Base-by-base conservation (phyloP, 2,888 invertebrate species). In the Watsonalla binaria region DNA sequence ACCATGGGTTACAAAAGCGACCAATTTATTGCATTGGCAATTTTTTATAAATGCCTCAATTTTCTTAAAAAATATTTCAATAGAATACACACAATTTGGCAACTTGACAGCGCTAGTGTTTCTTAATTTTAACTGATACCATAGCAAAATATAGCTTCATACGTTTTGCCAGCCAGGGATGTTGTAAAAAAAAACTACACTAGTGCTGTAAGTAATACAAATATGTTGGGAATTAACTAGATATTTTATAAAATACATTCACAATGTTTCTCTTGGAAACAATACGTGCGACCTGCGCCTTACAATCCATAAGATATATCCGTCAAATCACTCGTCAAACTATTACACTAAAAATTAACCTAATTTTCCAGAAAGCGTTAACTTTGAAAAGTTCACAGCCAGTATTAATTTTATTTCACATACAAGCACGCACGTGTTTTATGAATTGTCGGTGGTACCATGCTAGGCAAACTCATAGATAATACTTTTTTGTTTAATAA, bases 201-300 rank as follows among this genome's bases (percentile, higher is more conserved):
- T 42, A 42, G 42, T 0, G 42, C 6, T 42, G 42, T 11, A 5
- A 42, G 11, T 42, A 11, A 5, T 11, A 11, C 8, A 42, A 11
- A 11, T 42, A 11, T 42, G 11, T 42, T 42, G 11, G 5, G 11
- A 37, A 37, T 37, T 37, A 7, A 37, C 8, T 37, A 46, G 55
- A 52, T 65, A 61, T 68, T 60, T 72, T 56, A 59, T 65, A 70
- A 66, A 46, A 66, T 61, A 57, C 66, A 64, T 51, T 53, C 54
- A 54, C 54, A 39, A 59, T 48, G 60, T 71, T 72, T 72, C 69
- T 64, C 59, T 58, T 33, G 63, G 70, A 72, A 73, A 75, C 63
- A 59, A 74, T 73, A 65, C 63, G 59, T 73, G 85, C 85, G 84
- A 76, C 84, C 84, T 80, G 84, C 84, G 86, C 84, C 71, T 69